phyloP scores from a whole-genome alignment of 2,113 vertebrate genomes.

The Spilogale gracilis region DNA sequence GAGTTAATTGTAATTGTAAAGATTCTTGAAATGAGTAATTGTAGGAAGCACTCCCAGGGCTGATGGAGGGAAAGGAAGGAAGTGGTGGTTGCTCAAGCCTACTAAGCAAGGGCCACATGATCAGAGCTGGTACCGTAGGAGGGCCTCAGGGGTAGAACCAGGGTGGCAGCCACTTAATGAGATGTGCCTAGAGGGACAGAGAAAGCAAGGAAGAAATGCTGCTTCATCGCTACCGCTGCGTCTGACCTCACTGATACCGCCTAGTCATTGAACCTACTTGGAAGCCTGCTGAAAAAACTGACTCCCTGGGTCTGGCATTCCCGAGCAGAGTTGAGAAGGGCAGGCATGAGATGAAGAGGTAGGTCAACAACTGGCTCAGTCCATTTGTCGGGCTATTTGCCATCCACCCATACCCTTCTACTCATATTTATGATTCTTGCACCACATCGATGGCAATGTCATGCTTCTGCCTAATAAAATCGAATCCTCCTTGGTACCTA shows the following conservation, averaged over 20 bases:
- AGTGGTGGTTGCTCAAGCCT: background rate
- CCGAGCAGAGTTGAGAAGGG: background rate
- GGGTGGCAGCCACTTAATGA: background rate
- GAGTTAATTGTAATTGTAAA: background rate
- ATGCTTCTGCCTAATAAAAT: constrained; percentile 21
- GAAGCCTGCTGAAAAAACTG: background rate
- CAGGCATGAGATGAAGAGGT: background rate
- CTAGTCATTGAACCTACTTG: background rate
- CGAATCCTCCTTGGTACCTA: background rate
- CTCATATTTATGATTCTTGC: background rate
- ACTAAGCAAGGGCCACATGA: background rate
- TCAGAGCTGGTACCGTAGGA: background rate
- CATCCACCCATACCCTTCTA: background rate
- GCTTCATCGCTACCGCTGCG: background rate
- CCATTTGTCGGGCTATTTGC: background rate
- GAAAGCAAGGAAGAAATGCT: background rate
- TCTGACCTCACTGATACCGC: background rate
- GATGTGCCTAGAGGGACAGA: background rate
- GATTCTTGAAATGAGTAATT: background rate
- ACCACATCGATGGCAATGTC: background rate
- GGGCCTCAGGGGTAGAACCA: background rate
- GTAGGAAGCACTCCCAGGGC: background rate
- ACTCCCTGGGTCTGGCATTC: background rate
- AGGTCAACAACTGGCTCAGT: background rate
- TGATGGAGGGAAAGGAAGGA: background rate